Evolutionary conservation across 2,888 invertebrate species (phyloP), one percentile per base, ranked within the genome.

Genomic region (Ditula angustiorana): DNA sequence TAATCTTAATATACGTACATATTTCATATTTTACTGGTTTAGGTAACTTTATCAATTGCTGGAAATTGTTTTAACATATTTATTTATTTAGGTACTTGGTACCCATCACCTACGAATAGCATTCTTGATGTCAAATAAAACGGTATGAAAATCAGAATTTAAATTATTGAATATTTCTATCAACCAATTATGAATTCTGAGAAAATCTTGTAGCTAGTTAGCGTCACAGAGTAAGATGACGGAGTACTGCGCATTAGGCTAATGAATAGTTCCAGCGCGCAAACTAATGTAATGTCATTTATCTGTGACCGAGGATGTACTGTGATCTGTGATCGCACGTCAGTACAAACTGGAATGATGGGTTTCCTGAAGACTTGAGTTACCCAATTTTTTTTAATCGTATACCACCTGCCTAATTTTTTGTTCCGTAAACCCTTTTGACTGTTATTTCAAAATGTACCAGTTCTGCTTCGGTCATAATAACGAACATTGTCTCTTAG

Each of bases 211-310:
- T 13, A 19, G 33, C 63, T 46, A 58, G 63, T 63, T 63, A 63
- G 44, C 63, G 57, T 30, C 52, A 55, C 67, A 56, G 33, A 56
- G 60, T 73, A 69, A 70, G 70, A 80, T 78, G 81, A 82, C 79
- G 73, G 73, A 81, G 71, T 53, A 70, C 26, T 53, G 61, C 65
- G 68, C 64, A 70, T 74, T 69, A 70, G 61, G 67, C 67, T 79
- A 74, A 83, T 78, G 79, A 81, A 83, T 83, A 74, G 74, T 64
- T 71, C 74, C 71, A 68, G 77, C 73, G 75, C 72, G 74, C 67
- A 68, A 69, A 78, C 83, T 81, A 81, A 83, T 83, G 82, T 72
- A 67, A 41, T 55, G 52, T 59, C 78, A 83, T 83, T 79, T 81
- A 77, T 83, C 73, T 73, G 73, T 61, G 64, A 61, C 67, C 60